Conservation (phyloP, 92 coral and sea anemone genomes). For the Zoanthus sansibaricus region DNA sequence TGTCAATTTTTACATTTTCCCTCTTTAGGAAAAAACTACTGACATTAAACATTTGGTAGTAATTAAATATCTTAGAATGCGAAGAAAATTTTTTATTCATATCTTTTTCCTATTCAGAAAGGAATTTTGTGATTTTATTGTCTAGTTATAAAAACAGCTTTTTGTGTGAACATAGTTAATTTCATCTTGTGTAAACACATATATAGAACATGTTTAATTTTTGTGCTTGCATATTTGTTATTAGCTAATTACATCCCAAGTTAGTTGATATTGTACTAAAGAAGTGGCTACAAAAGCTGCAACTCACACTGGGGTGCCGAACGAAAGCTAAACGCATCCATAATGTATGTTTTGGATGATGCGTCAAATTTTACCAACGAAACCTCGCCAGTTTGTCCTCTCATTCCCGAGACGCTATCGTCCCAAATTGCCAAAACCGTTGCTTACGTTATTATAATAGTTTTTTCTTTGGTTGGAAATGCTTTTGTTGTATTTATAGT, state of each 20-base stretch:
- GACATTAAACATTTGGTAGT: not conserved
- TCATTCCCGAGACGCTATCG: conserved; percentile 58
- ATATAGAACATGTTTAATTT: not conserved
- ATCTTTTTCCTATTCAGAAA: not conserved
- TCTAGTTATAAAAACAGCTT: conserved; percentile 30
- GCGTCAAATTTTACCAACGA: conserved; percentile 14
- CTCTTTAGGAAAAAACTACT: not conserved
- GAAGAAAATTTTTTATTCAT: conserved; percentile 2
- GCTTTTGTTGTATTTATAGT: conserved; percentile 78
- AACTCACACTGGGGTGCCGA: not conserved
- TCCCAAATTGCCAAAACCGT: conserved; percentile 69
- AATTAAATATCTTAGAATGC: not conserved
- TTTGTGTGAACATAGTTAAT: conserved; percentile 18
- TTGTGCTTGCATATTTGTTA: conserved; percentile 20
- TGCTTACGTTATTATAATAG: conserved; percentile 67
- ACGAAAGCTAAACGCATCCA: not conserved
- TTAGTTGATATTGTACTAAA: not conserved
- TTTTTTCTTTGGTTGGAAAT: conserved; percentile 76
- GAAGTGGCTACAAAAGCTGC: not conserved
- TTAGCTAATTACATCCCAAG: conserved; percentile 12
- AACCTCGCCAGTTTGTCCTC: conserved; percentile 46
- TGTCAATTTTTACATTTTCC: not conserved
- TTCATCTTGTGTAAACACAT: conserved; percentile 33
- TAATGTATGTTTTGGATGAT: conserved; percentile 33
- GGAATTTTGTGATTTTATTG: not conserved